A percentile compares a stretch with the other conserved stretches of the same genome.
phyloP scores from a whole-genome alignment of 1,140 invertebrate genomes.

The Rhagoletis zephyria region DNA sequence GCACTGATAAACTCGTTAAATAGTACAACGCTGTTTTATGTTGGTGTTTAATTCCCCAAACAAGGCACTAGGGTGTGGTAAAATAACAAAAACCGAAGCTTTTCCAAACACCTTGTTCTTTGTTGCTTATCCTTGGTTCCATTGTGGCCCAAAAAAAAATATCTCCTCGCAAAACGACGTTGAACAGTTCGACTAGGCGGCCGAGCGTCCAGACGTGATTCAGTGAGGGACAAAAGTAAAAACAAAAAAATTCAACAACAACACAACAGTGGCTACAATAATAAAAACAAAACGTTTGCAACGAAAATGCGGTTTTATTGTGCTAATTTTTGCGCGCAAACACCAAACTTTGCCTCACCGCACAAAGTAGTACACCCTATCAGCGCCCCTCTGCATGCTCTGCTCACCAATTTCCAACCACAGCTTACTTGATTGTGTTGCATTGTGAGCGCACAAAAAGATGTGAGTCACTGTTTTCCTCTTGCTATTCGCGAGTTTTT shows the following conservation, averaged over 20 bases:
- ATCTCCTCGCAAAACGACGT: background rate
- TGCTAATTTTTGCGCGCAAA: background rate
- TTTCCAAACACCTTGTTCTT: background rate
- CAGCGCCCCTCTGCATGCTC: background rate
- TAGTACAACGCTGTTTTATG: background rate
- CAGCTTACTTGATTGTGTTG: slow-evolving; percentile 3
- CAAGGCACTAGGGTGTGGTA: background rate
- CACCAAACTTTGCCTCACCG: background rate
- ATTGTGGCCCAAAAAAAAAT: background rate
- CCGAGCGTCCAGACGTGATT: background rate
- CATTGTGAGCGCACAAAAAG: background rate
- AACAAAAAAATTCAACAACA: background rate
- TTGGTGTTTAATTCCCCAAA: slow-evolving; percentile 4
- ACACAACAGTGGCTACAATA: background rate
- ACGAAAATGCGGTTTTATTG: slow-evolving; percentile 1
- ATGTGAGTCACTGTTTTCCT: background rate
- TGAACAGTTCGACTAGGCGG: background rate
- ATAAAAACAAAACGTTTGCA: background rate
- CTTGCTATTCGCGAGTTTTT: background rate
- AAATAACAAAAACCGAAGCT: background rate
- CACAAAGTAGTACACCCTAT: background rate
- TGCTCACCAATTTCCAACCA: background rate
- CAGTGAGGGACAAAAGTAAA: background rate
- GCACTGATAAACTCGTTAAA: slow-evolving; percentile 22
- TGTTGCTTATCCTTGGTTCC: background rate